These are phyloP conservation scores for Xylocopa sonorina DNA, from an alignment of 1,140 invertebrate genomes.

Conservation along the genomic window DNA sequence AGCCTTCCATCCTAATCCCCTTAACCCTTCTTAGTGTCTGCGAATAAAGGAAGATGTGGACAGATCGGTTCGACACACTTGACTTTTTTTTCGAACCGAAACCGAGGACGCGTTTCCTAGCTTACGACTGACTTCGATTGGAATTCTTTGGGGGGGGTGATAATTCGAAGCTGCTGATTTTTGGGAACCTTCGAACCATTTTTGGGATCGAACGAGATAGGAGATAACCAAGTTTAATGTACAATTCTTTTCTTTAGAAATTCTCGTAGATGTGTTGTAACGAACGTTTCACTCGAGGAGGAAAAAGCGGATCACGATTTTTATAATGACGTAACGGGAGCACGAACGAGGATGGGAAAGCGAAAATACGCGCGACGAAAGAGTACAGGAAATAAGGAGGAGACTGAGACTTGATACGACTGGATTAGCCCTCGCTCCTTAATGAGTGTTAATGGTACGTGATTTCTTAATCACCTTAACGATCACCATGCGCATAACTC, in stretches of 20 bases:
- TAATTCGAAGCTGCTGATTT: too few relatives aligned
- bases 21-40: conserved; percentile 54
- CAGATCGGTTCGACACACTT: conserved; percentile 47
- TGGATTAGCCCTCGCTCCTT: conserved; percentile 50
- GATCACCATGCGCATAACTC: conserved; percentile 43
- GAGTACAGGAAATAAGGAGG: conserved; percentile 17
- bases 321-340: background rate
- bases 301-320: background rate
- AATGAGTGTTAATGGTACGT: conserved; percentile 60
- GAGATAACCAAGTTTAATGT: too few relatives aligned
- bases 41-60: conserved; percentile 14
- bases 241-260: too few relatives aligned
- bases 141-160: background rate
- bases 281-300: background rate
- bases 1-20: conserved; percentile 44
- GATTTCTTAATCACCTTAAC: conserved; percentile 61
- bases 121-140: background rate
- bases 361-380: conserved; percentile 1
- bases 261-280: too few relatives aligned
- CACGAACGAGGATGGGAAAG: conserved; percentile 15
- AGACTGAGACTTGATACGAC: background rate
- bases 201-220: too few relatives aligned
- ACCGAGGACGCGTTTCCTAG: background rate
- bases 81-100: conserved; percentile 54
- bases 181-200: too few relatives aligned